phyloP scores from a whole-genome alignment of 2,888 invertebrate genomes.

The Orthosia gracilis region DNA sequence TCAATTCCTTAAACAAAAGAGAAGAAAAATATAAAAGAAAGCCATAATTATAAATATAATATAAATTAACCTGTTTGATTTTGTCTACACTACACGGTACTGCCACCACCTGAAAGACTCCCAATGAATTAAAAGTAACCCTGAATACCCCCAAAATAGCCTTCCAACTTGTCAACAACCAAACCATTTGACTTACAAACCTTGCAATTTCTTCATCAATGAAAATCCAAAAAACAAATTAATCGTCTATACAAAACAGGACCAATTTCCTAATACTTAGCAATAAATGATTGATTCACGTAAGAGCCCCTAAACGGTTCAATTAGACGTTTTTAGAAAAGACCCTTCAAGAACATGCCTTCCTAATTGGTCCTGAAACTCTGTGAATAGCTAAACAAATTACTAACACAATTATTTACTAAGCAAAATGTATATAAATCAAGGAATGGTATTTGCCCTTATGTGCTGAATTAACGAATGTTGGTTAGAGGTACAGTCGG shows the following conservation, averaged over 20 bases:
- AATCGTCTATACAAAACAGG: slow-evolving; percentile 28
- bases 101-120: no score
- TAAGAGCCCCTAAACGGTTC: slow-evolving; percentile 44
- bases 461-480: slow-evolving; percentile 30
- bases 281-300: slow-evolving; percentile 49
- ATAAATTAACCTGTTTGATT: no score
- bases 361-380: slow-evolving; percentile 69
- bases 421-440: slow-evolving; percentile 66
- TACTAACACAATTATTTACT: slow-evolving; percentile 67
- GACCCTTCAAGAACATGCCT: slow-evolving; percentile 50
- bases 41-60: no score
- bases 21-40: no score
- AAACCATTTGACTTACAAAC: slow-evolving; percentile 26
- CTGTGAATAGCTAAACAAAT: slow-evolving; percentile 68
- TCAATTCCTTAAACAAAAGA: no score
- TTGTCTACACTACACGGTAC: no score
- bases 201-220: slow-evolving; percentile 11
- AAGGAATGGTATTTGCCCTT: slow-evolving; percentile 42
- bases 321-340: slow-evolving; percentile 60
- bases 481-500: background rate
- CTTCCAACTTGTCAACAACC: background rate
- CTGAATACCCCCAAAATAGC: background rate
- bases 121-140: no score
- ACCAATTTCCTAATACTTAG: slow-evolving; percentile 33
- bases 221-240: slow-evolving; percentile 27